phyloP scores from a whole-genome alignment of 2,113 vertebrate genomes.

The Alouatta palliata region DNA sequence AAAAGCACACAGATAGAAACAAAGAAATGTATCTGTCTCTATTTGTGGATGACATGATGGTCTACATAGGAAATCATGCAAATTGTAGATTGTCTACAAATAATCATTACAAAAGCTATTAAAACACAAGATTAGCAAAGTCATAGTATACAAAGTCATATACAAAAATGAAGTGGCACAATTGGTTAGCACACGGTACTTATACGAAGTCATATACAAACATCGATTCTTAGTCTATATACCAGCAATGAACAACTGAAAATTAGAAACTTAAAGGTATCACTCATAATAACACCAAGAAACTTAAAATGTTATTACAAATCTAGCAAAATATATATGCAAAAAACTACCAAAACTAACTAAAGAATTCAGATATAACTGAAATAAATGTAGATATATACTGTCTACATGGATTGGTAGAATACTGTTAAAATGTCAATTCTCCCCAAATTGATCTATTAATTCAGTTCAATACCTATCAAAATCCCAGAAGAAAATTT shows the following conservation, averaged over 20 bases:
- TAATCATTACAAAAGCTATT: neutral
- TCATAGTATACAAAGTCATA: neutral
- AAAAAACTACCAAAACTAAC: conserved; percentile 5
- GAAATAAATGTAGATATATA: neutral
- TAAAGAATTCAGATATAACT: neutral
- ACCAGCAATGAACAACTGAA: neutral
- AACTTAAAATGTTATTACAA: neutral
- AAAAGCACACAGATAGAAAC: neutral
- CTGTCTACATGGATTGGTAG: neutral
- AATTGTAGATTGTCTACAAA: neutral
- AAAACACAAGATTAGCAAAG: neutral
- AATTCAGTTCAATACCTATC: neutral
- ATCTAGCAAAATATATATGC: neutral
- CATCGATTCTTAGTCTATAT: neutral
- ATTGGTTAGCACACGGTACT: neutral
- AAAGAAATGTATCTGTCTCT: neutral
- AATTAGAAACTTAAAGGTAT: conserved; percentile 8
- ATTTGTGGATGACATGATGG: neutral
- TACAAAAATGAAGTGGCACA: neutral
- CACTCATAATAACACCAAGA: neutral
- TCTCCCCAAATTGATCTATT: neutral
- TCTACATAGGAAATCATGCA: neutral
- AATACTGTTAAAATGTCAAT: neutral
- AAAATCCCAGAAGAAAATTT: neutral
- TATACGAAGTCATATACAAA: neutral